Evolutionary conservation across 2,888 invertebrate genomes (phyloP), one percentile per base, ranked within the genome.

Genomic region (Imbricaverruca yamaguchii): DNA sequence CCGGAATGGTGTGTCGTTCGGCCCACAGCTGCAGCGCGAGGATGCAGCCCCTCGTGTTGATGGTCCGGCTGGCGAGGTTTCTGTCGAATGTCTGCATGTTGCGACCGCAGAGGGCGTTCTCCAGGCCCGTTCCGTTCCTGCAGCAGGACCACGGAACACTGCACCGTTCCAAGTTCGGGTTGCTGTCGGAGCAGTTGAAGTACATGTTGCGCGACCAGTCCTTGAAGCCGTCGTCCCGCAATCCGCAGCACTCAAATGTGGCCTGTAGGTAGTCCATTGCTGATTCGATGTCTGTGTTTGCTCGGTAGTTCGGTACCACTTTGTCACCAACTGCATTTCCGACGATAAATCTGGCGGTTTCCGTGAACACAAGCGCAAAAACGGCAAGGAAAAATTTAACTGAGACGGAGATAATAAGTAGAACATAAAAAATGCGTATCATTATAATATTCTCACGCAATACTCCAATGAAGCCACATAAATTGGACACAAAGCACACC

Each of bases 171-270:
- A 69, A 80, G 78, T 83, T 84, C 11, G 82, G 83, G 55, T 77
- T 84, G 80, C 82, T 83, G 74, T 83, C 84, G 59, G 93, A 92
- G 85, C 97, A 97, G 88, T 97, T 97, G 87, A 97, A 97, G 88
- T 97, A 97, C 86, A 95, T 94, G 87, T 97, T 97, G 88, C 94
- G 93, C 7, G 92, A 91, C 97, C 97, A 97, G 88, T 97, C 97
- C 90, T 93, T 92, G 87, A 95, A 97, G 25, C 84, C 84, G 9
- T 82, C 78, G n/a, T 79, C 59, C 6, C 83, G 82, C 23, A 84
- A 82, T 6, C 84, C 84, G 79, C 84, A 84, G 77, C 84, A 84
- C 8, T 25, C 18, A 53, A 74, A 74, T 6, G 10, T 74, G 74
- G n/a, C 78, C 18, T 84, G 83, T 12, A 84, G 69, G 39, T 80